Percentiles rank a stretch among this genome's conserved stretches.
phyloP scores from a whole-genome alignment of 2,797 vertebrate genomes.

The Clamator glandarius region DNA sequence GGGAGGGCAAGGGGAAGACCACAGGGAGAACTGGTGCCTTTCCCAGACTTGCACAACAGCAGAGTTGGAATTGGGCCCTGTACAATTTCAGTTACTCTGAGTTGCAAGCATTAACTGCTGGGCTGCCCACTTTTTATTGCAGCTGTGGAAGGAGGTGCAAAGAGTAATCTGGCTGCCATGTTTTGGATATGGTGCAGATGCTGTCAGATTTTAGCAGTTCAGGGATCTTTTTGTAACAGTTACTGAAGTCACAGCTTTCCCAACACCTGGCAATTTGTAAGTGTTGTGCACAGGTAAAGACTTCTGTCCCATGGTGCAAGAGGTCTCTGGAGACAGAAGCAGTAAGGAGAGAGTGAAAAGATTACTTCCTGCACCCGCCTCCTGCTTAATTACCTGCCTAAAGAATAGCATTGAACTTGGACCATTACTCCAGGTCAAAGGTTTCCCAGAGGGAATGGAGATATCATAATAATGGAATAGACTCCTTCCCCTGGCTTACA shows the following conservation, averaged over 20 bases:
- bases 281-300: not conserved
- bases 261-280: not conserved
- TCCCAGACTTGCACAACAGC: slow-evolving; percentile 31
- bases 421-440: not conserved
- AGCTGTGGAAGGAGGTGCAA: not conserved
- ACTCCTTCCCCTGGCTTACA: not conserved
- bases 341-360: slow-evolving; percentile 3
- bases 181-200: not conserved
- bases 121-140: not conserved
- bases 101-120: not conserved
- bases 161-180: not conserved
- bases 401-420: not conserved
- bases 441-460: not conserved
- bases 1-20: accelerated
- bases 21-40: slow-evolving; percentile 27
- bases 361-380: not conserved
- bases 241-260: slow-evolving; percentile 6
- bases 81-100: not conserved
- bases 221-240: not conserved
- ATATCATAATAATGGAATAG: not conserved
- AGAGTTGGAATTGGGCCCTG: not conserved
- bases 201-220: slow-evolving; percentile 1
- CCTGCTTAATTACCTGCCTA: not conserved
- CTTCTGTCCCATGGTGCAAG: not conserved
- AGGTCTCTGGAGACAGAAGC: not conserved